phyloP scores from a whole-genome alignment of 37 sponge, comb jelly and placozoan species.

The Beroe forskalii region DNA sequence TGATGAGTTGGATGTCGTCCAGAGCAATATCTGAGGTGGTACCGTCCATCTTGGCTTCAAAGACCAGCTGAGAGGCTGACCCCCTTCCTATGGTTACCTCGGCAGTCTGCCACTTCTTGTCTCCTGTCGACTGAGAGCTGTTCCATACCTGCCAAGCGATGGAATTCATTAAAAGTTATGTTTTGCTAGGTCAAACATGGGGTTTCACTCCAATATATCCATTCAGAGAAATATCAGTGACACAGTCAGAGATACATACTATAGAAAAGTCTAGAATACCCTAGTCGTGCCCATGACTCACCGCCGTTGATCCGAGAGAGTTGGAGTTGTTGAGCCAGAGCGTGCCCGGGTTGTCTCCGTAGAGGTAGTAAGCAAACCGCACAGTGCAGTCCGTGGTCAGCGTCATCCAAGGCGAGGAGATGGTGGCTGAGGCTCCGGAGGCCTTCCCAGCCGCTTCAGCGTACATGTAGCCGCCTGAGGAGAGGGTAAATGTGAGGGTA shows the following conservation, averaged over 20 bases:
- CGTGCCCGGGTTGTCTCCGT: slow-evolving; percentile 40
- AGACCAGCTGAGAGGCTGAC: not conserved
- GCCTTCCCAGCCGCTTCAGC: slow-evolving; percentile 53
- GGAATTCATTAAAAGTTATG: too few relatives aligned
- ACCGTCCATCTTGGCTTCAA: slow-evolving; percentile 50
- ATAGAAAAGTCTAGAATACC: too few relatives aligned
- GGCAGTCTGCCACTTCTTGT: slow-evolving; percentile 12
- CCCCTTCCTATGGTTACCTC: not conserved
- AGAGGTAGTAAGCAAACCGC: slow-evolving; percentile 47
- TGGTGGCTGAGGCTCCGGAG: slow-evolving; percentile 31
- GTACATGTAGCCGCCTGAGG: slow-evolving; percentile 48
- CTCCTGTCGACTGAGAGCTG: not conserved
- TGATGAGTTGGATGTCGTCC: slow-evolving; percentile 45
- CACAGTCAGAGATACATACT: too few relatives aligned
- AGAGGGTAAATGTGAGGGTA: too few relatives aligned
- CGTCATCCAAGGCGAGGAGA: slow-evolving; percentile 48
- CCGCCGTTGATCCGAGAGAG: not conserved
- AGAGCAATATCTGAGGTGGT: slow-evolving; percentile 39
- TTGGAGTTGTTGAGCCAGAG: slow-evolving; percentile 57
- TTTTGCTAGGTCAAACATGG: too few relatives aligned
- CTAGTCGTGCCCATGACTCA: too few relatives aligned
- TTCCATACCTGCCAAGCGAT: slow-evolving; percentile 61
- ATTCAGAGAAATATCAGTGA: too few relatives aligned
- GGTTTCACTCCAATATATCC: too few relatives aligned
- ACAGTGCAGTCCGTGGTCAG: slow-evolving; percentile 32